A percentile compares a stretch with the other conserved stretches of the same genome.
phyloP scores from a whole-genome alignment of 2,113 vertebrate genomes.

The Naja naja region DNA sequence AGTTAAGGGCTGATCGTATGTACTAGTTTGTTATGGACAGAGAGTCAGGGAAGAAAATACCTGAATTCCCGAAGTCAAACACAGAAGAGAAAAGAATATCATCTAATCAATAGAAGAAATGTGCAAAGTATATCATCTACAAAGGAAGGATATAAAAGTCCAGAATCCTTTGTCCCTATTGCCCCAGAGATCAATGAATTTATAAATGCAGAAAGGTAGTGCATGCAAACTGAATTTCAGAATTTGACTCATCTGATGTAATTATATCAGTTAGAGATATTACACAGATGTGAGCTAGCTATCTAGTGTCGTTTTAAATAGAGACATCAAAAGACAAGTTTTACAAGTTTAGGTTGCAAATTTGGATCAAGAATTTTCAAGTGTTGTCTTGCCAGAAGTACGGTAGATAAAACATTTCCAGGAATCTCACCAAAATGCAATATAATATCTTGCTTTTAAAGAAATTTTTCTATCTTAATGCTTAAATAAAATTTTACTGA shows the following conservation, averaged over 20 bases:
- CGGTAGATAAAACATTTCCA: background rate
- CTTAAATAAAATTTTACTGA: background rate
- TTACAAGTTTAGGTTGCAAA: background rate
- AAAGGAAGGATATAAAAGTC: background rate
- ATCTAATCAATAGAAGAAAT: background rate
- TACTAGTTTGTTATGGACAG: background rate
- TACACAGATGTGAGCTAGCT: background rate
- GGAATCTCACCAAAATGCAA: background rate
- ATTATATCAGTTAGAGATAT: background rate
- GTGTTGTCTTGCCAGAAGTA: background rate
- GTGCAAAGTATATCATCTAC: background rate
- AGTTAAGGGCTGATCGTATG: background rate
- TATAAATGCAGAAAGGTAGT: background rate
- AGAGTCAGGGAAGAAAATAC: background rate
- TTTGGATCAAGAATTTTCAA: background rate
- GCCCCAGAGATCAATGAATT: background rate
- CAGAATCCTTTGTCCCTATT: background rate
- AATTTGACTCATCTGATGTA: background rate
- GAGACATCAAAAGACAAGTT: background rate
- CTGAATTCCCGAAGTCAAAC: background rate
- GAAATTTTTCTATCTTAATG: background rate
- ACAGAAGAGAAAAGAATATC: background rate
- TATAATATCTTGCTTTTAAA: background rate
- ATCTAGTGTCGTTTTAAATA: background rate
- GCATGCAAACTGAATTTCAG: background rate